Evolutionary conservation across 2,888 invertebrate species (phyloP), one percentile per base, ranked within the genome.

Genomic region (Troilus luridus): DNA sequence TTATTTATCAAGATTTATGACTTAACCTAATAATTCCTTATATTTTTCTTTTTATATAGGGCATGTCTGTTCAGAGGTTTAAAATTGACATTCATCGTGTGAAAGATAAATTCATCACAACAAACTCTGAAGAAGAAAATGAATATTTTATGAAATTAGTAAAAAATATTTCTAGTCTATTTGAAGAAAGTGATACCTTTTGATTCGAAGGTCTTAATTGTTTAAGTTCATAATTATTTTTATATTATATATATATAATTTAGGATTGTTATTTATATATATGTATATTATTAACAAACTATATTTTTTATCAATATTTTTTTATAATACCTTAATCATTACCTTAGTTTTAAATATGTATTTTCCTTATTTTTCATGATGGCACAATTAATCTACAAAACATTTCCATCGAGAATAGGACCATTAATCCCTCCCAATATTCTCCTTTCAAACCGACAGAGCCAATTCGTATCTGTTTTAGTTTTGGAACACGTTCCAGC

Each of bases 1-100:
- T 62, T 62, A 62, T 62, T 17, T 62, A 62, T 62, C n/a, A n/a
- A n/a, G n/a, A n/a, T n/a, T n/a, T n/a, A n/a, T n/a, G 41, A 77
- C 19, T 17, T 77, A 5, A 17, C 17, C 0, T 17, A 85, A n/a
- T n/a, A 12, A 21, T 85, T 56, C n/a, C 24, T 85, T n/a, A 14
- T 21, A 12, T 12, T 56, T 1, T 21, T 81, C 56, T 21, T 11
- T 85, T n/a, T 21, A n/a, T 85, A 0, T 85, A 85, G 85, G 58
- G 21, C 5, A 2, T 56, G n/a, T 85, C 85, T 85, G 56, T 85
- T 27, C 56, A 85, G 85, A 85, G 85, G n/a, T 85, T 56, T 85
- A 56, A 56, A 59, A 90, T 92, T 56, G 91, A 92, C 58, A 89
- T 92, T 62, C 92, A 92, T 90, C 88, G 91, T 41, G 64, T 92